Base-by-base conservation (phyloP, 2,888 invertebrate species). In the Lasioglossum lativentre region DNA sequence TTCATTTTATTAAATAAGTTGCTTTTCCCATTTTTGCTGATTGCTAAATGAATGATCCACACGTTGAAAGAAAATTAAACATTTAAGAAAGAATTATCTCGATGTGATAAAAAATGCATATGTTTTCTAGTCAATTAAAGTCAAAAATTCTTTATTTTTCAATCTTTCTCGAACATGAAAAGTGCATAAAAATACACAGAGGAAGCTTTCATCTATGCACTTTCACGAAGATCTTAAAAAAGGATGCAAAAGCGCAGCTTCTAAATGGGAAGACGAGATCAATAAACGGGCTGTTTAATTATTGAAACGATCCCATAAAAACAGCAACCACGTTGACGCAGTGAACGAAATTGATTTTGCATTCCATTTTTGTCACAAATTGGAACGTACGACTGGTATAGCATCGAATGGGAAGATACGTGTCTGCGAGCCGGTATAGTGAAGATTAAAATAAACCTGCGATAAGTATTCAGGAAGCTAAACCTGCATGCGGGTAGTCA, bases 381-480 rank as follows among this genome's bases (percentile, higher is more conserved):
- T 27, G 27, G 59, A 59, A 6, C 66, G 3, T 34, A 14, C 66
- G 34, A 19, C 34, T 59, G 27, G n/a, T 59, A 34, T 30, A 12
- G 45, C n/a, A 23, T 19, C n/a, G 8, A 34, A 63, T 8, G n/a
- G 10, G 38, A 45, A 45, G 10, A 27, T 47, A 47, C n/a, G 16
- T 16, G 27, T 23, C 30, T 52, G 10, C 34, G 38, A 23, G 4
- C 19, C 38, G 34, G 27, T 19, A 27, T 8, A 30, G 4, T 4
- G 70, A 16, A 19, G 63, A 71, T 81, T 66, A 30, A 72, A 66
- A 72, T 72, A 78, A 66, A 81, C 77, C n/a, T 56, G 30, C 34
- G 68, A 34, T 52, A 45, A 42, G 27, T 45, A 16, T 70, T 76
- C 70, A 19, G 66, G 8, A 8, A 19, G 42, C 30, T n/a, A 56